Percentiles rank a stretch among this genome's conserved stretches.
These are phyloP conservation scores for Typhlichthys eigenmanni DNA, from an alignment of 2,797 vertebrate species.

Conservation along the genomic window DNA sequence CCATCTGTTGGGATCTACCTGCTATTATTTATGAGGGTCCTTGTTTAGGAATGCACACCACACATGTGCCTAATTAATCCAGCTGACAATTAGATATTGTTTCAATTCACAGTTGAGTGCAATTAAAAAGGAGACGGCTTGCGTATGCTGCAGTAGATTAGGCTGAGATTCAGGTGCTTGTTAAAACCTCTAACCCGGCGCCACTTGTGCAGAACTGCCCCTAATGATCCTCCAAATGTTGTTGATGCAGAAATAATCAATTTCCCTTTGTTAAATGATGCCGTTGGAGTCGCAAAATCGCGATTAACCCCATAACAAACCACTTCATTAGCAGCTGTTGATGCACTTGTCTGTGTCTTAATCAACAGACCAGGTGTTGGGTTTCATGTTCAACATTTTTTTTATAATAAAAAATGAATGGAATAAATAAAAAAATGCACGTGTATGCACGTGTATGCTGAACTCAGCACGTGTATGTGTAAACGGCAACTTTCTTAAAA, in stretches of 20 bases:
- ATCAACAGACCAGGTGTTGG: slow-evolving; percentile 15
- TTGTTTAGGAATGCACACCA: slow-evolving; percentile 90
- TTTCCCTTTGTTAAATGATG: slow-evolving; percentile 87
- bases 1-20: slow-evolving; percentile 88
- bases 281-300: slow-evolving; percentile 84
- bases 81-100: slow-evolving; percentile 97
- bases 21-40: slow-evolving; percentile 91
- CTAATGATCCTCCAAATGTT: slow-evolving; percentile 94
- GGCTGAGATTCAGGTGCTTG: slow-evolving; percentile 83
- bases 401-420: not conserved
- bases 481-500: no score
- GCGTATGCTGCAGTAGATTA: slow-evolving; percentile 91
- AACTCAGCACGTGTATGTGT: no score
- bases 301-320: slow-evolving; percentile 85
- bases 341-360: slow-evolving; percentile 59
- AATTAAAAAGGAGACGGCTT: slow-evolving; percentile 92
- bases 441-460: no score
- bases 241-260: slow-evolving; percentile 95
- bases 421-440: no score
- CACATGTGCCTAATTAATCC: slow-evolving; percentile 97
- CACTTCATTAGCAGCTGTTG: slow-evolving; percentile 82
- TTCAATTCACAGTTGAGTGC: slow-evolving; percentile 95
- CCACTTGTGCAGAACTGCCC: slow-evolving; percentile 86
- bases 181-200: slow-evolving; percentile 94
- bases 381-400: no score